Base-by-base conservation (phyloP, 1,140 invertebrate species). In the Asobara japonica region DNA sequence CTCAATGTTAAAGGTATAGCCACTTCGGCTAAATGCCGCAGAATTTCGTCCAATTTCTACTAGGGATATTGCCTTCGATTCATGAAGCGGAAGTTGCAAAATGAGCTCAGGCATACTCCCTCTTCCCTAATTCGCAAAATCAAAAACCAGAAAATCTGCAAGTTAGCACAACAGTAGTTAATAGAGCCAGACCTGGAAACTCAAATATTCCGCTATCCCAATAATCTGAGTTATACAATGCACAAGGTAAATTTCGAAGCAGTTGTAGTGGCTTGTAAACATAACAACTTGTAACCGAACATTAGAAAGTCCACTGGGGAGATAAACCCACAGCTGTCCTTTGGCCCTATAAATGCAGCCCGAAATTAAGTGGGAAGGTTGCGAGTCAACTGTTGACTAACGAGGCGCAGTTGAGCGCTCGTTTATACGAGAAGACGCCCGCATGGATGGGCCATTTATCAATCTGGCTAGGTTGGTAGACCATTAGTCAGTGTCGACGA, bases 401-500 rank as follows among this genome's bases (percentile, higher is more conserved):
- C 60, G 60, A 62, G 60, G 1, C 60, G 13, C n/a, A 62, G 51
- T n/a, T 56, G 60, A 62, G 29, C 10, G 60, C 22, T 62, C 60
- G 27, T 30, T 56, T 56, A 62, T 62, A 62, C 27, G 11, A 29
- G 27, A 62, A 62, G 60, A 62, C 29, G 60, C 60, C 60, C 60
- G 60, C 60, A 62, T 62, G 29, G 69, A 70, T 75, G 67, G 74
- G 74, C 76, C 76, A 80, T 81, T 79, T 77, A 80, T 81, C 79
- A 81, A 79, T 80, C 74, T 71, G 65, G 25, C 29, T 31, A 31
- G 60, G 70, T 74, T 69, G 66, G 64, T 67, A 77, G 74, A 62
- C 75, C 78, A 81, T 81, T 81, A 79, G 78, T 81, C 79, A 80
- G 61, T 76, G 79, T 78, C 79, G 66, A 31, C 69, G 56, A 41